Evolutionary conservation across 2,113 vertebrate species (phyloP), one percentile per base, ranked within the genome.

Genomic region (Corydoras sp.): DNA sequence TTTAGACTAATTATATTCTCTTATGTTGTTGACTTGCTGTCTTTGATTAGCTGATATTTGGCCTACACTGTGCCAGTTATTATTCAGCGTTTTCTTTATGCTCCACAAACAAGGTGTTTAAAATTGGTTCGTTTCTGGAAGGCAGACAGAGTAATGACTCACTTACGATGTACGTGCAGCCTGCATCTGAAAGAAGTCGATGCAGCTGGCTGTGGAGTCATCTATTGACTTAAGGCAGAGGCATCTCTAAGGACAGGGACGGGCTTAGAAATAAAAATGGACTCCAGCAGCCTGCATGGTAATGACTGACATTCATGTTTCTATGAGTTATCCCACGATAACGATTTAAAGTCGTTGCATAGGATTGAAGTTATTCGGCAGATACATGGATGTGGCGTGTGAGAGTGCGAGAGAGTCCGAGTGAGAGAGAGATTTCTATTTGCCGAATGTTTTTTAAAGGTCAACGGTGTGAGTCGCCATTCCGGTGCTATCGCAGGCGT

Each of bases 81-180:
- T 56, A 59, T 61, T 15, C 56, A n/a, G 63, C 49, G 64, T 73
- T 31, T 29, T 10, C 15, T 67, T 73, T 51, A 60, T 8, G 30
- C 11, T 1, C 2, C 32, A 56, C 14, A 73, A 73, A 61, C n/a
- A 43, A 43, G 31, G 55, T 53, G 50, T 61, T 68, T 62, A 63
- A 68, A 73, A 58, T 68, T 12, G 59, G n/a, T 67, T 61, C 49
- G 43, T 66, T 66, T 53, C 30, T 61, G 10, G 2, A 31, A n/a
- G 58, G 30, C 64, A 54, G 63, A 9, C 49, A 32, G 64, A 73
- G 58, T 73, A 67, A 67, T 66, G 71, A 54, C 71, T 60, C 56
- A 29, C 10, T 73, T 49, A 10, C 11, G 53, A 43, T 55, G n/a
- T 13, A n/a, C 5, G 43, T 31, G 71, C 48, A 3, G 48, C 31